Base-by-base conservation (phyloP, 1,140 invertebrate genomes). In the Radopholus similis region DNA sequence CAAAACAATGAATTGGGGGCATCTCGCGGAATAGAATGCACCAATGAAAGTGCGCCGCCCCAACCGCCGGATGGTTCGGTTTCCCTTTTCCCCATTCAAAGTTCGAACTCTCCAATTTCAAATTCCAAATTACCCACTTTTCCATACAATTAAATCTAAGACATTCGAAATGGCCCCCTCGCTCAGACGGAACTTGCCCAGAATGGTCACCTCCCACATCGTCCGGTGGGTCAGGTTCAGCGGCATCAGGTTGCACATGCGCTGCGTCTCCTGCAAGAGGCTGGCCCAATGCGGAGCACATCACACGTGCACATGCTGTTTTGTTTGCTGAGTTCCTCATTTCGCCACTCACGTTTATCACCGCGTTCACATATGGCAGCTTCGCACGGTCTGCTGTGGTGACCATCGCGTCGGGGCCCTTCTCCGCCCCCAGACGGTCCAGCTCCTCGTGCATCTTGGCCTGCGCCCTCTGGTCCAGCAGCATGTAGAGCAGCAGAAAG, bases 221-320 rank as follows among this genome's bases (percentile, higher is more conserved):
- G 91, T 93, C 82, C 87, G 87, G 0, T 92, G 90, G 76, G 89
- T 92, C 0, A 83, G 44, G 5, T 47, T 47, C 26, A 47, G 18
- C 26, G 44, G 44, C 18, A 47, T 18, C 26, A 47, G 26, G 26
- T 47, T 47, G 5, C 18, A 18, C 6, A 47, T 21, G 5, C 44
- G 44, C 26, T 47, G 44, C 6, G 44, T 47, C 26, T 47, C 44
- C 44, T 47, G 18, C 0, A 47, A 4, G 5, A 21, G 18, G 26
- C 0, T 21, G 26, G 26, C n/a, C n/a, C n/a, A n/a, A n/a, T n/a
- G n/a, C n/a, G n/a, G n/a, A n/a, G n/a, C n/a, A n/a, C n/a, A n/a
- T n/a, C n/a, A n/a, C n/a, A n/a, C n/a, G n/a, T n/a, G n/a, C n/a
- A n/a, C n/a, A n/a, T n/a, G n/a, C n/a, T n/a, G n/a, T n/a, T n/a